These are phyloP conservation scores for Helicoverpa zea DNA, from an alignment of 1,140 invertebrate genomes.

Conservation along the genomic window DNA sequence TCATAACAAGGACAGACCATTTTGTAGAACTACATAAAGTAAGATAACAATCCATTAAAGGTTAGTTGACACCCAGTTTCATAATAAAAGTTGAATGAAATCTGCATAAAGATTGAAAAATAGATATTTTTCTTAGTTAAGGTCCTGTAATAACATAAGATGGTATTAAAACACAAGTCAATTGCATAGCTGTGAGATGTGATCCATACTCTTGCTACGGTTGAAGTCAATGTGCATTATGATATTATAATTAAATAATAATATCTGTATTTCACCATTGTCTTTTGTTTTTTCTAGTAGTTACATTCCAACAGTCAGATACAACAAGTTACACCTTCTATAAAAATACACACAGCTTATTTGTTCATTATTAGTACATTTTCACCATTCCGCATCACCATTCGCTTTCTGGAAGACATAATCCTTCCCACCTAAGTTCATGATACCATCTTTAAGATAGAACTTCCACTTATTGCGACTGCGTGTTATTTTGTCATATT, in stretches of 20 bases:
- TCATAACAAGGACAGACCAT: background rate
- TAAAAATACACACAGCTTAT: constrained; percentile 70
- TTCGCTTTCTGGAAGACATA: constrained; percentile 99
- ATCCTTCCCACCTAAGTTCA: constrained; percentile 99
- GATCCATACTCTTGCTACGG: constrained; percentile 4
- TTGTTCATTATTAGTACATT: constrained; percentile 53
- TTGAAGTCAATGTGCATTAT: constrained; percentile 36
- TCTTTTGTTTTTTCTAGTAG: constrained; percentile 57
- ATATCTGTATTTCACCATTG: constrained; percentile 53
- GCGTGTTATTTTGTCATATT: constrained; percentile 99
- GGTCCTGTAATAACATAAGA: background rate
- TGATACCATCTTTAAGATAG: constrained; percentile 99
- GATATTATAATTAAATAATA: constrained; percentile 24
- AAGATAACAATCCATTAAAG: too few species aligned
- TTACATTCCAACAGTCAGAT: constrained; percentile 63
- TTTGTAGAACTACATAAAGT: too few species aligned
- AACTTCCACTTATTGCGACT: constrained; percentile 99
- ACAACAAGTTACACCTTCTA: constrained; percentile 66
- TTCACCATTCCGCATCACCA: constrained; percentile 99
- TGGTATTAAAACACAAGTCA: background rate
- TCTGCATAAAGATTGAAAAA: too few species aligned
- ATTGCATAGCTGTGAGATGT: constrained; percentile 5
- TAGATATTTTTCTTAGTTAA: background rate
- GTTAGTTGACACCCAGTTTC: too few species aligned
- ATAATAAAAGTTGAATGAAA: too few species aligned